Evolutionary conservation across 2,888 invertebrate species (phyloP), one percentile per base, ranked within the genome.

Genomic region (Branchipolynoe longqiensis): DNA sequence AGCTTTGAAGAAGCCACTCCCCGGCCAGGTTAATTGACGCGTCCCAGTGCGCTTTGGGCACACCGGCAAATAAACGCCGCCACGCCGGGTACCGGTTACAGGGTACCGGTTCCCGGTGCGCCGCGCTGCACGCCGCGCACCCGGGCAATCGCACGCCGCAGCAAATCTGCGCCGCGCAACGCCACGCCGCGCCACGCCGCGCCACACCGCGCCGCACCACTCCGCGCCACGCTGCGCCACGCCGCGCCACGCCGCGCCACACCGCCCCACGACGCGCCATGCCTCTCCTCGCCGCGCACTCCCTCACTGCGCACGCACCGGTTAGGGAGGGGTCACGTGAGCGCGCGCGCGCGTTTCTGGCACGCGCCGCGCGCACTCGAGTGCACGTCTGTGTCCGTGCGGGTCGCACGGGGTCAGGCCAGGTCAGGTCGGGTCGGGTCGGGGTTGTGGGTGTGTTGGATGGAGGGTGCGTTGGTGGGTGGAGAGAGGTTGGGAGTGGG

Each of bases 1-100:
- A 69, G 69, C 78, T 78, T 78, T 78, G 78, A 78, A 78, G 78
- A 3, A 25, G 4, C 48, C 25, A 48, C 12, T 54, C 18, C 48
- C 14, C 3, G 78, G 78, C 48, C 78, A 78, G 78, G 78, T 78
- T 78, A 78, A 78, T 78, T 78, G 48, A 41, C 78, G 25, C 41
- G 18, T 78, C 33, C 28, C 33, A 28, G 41, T 54, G 41, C 41
- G n/a, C n/a, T n/a, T n/a, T n/a, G n/a, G n/a, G n/a, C n/a, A n/a
- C n/a, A n/a, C n/a, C n/a, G n/a, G n/a, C n/a, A n/a, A n/a, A n/a
- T n/a, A n/a, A n/a, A n/a, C n/a, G n/a, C n/a, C n/a, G n/a, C n/a
- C n/a, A n/a, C n/a, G n/a, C n/a, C n/a, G n/a, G n/a, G n/a, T n/a
- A n/a, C n/a, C n/a, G n/a, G n/a, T n/a, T n/a, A n/a, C n/a, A n/a